Evolutionary conservation across 2,113 vertebrate species (phyloP), one percentile per base, ranked within the genome.

Genomic region (Perca flavescens): DNA sequence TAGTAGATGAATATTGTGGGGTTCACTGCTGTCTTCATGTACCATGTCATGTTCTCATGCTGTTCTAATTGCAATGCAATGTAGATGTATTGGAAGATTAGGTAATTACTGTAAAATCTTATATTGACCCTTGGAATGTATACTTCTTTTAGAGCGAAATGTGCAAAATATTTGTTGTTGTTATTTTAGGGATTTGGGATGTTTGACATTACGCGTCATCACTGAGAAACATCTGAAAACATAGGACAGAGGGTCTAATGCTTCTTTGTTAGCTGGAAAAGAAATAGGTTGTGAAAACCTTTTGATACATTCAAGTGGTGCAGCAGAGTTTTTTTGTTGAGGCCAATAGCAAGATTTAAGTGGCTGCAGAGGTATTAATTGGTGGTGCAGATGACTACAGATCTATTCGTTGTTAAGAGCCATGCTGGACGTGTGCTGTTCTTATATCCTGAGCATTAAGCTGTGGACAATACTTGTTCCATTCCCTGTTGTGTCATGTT

Each of bases 291-390:
- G 52, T 50, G 21, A 52, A 67, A 28, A 50, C 1, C 31, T 28
- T 46, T 31, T 31, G n/a, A 58, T 25, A 28, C 43, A n/a, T 28
- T 19, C 46, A 13, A 67, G 54, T 52, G 31, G 53, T 22, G n/a
- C 17, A 46, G 69, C 31, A 58, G 61, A 58, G 62, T 66, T 34
- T 66, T 28, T 65, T 70, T 8, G 12, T 7, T 65, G 19, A 31
- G 49, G 21, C 36, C 25, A 64, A 10, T 19, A 64, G 19, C 1
- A 49, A 60, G 52, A 25, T 25, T 5, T 57, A 43, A 74, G 68
- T 22, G 22, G 60, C 61, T 72, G 52, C 53, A 50, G 70, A 58
- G 22, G 77, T 80, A 50, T 72, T 64, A 40, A 64, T 56, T 79
- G 47, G 76, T 58, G 21, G 0, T 57, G 15, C 47, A 19, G 28